A percentile compares a stretch with the other conserved stretches of the same genome.
Evolutionary conservation across 1,140 invertebrate species (phyloP).

Genomic region (Sweltsa coloradensis): DNA sequence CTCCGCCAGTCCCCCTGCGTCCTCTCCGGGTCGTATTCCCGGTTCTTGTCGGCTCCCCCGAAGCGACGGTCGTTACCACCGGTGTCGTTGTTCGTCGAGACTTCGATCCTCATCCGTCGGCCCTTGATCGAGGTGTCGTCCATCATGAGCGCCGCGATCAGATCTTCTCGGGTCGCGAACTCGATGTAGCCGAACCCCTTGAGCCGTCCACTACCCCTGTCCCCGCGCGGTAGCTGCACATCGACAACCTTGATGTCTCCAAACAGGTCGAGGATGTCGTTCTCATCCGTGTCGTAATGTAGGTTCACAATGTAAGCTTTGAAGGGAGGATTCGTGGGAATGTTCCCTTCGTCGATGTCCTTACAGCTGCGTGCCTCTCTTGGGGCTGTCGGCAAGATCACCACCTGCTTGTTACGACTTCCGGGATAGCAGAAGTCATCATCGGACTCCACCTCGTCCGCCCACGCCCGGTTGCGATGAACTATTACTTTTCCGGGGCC

Average conservation of each 20-base stretch:
- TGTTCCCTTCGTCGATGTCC: slow-evolving; percentile 63
- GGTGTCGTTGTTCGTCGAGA: slow-evolving; percentile 46
- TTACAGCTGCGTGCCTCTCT: slow-evolving; percentile 65
- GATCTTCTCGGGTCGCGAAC: slow-evolving; percentile 70
- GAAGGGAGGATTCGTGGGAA: slow-evolving; percentile 72
- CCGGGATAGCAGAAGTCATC: no score
- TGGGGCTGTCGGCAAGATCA: slow-evolving; percentile 75
- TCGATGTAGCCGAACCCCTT: slow-evolving; percentile 89
- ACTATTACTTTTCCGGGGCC: no score
- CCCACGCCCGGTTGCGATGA: no score
- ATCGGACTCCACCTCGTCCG: no score
- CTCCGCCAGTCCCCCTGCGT: slow-evolving; percentile 57
- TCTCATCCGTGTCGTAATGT: slow-evolving; percentile 79
- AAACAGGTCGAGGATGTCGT: slow-evolving; percentile 73
- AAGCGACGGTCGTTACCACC: slow-evolving; percentile 33
- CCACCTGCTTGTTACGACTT: slow-evolving; percentile 25
- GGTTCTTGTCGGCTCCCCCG: slow-evolving; percentile 34
- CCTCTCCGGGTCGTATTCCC: slow-evolving; percentile 44
- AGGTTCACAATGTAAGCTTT: slow-evolving; percentile 84
- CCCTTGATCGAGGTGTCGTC: slow-evolving; percentile 53
- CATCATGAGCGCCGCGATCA: slow-evolving; percentile 72
- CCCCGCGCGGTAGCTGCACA: slow-evolving; percentile 65
- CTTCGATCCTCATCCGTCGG: slow-evolving; percentile 54
- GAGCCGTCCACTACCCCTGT: slow-evolving; percentile 45
- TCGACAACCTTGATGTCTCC: slow-evolving; percentile 57